phyloP scores from a whole-genome alignment of 2,888 invertebrate species.

The Rhodophaea formosa region DNA sequence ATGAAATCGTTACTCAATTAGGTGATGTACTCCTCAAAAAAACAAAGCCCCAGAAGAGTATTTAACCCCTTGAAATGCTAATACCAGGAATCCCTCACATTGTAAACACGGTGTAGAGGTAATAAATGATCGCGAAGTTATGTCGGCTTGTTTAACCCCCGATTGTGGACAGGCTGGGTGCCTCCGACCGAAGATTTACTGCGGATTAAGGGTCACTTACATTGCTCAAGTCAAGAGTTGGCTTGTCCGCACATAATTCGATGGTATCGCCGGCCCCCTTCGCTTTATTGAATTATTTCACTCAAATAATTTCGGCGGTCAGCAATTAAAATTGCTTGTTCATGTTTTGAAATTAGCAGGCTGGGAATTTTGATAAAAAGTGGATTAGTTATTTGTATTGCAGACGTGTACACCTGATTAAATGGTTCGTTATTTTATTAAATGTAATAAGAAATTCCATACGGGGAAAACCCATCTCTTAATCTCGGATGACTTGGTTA shows the following conservation, averaged over 20 bases:
- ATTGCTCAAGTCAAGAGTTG: slow-evolving; percentile 73
- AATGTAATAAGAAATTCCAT: not conserved
- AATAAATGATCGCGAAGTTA: slow-evolving; percentile 73
- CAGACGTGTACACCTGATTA: too few relatives aligned
- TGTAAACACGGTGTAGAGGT: slow-evolving; percentile 58
- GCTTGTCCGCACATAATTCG: slow-evolving; percentile 67
- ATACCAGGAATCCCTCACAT: slow-evolving; percentile 42
- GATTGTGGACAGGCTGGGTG: slow-evolving; percentile 37
- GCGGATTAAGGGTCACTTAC: slow-evolving; percentile 78
- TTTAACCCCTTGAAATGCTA: slow-evolving; percentile 14
- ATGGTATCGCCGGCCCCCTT: slow-evolving; percentile 53
- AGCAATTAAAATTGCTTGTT: slow-evolving; percentile 17
- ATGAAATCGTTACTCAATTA: not conserved
- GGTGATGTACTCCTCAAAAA: not conserved
- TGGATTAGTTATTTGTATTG: not conserved
- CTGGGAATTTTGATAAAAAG: not conserved
- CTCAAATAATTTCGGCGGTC: slow-evolving; percentile 16
- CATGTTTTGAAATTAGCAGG: slow-evolving; percentile 5
- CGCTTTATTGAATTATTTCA: slow-evolving; percentile 50
- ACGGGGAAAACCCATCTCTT: not conserved
- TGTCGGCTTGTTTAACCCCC: slow-evolving; percentile 70
- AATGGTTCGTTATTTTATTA: not conserved
- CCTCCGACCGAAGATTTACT: slow-evolving; percentile 71
- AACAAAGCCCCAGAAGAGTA: not conserved
- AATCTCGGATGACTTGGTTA: not conserved